Conservation (phyloP, 2,888 invertebrate species). For the Agonopterix heracliana region DNA sequence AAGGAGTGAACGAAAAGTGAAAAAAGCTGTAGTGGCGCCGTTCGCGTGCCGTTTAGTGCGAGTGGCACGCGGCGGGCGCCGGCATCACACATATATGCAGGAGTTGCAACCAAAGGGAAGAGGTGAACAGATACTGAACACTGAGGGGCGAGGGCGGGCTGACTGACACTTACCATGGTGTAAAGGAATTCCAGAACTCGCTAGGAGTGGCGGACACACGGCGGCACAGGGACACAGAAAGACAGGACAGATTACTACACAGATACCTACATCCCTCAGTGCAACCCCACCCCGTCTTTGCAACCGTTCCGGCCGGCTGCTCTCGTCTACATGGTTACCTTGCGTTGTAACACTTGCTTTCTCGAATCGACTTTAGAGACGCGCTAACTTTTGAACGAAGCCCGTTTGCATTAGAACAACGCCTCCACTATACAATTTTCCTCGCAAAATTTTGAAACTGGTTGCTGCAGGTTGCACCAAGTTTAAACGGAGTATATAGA, state of each 20-base stretch:
- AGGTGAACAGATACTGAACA: slow-evolving; percentile 75
- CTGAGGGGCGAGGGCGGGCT: slow-evolving; percentile 77
- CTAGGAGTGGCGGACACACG: slow-evolving; percentile 87
- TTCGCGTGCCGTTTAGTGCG: slow-evolving; percentile 54
- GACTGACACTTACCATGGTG: slow-evolving; percentile 96
- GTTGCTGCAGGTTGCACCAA: slow-evolving; percentile 49
- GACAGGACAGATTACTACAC: slow-evolving; percentile 79
- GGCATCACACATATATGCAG: slow-evolving; percentile 75
- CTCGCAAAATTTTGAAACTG: slow-evolving; percentile 21
- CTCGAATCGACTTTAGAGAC: slow-evolving; percentile 35
- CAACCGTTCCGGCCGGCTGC: slow-evolving; percentile 64
- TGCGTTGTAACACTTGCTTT: slow-evolving; percentile 71
- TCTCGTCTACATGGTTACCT: slow-evolving; percentile 72
- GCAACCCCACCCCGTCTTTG: slow-evolving; percentile 72
- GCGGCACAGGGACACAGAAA: slow-evolving; percentile 83
- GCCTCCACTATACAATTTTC: slow-evolving; percentile 45
- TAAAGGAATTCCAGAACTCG: slow-evolving; percentile 99
- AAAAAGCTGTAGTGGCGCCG: slow-evolving; percentile 68
- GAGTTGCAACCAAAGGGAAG: slow-evolving; percentile 74
- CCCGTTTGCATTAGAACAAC: slow-evolving; percentile 75
- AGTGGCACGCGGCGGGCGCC: slow-evolving; percentile 60
- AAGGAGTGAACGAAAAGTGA: slow-evolving; percentile 71
- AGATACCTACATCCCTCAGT: slow-evolving; percentile 77
- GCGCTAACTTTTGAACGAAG: slow-evolving; percentile 49
- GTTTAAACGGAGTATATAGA: slow-evolving; percentile 34